These are phyloP conservation scores for Calidris pygmaea DNA, from an alignment of 2,113 vertebrate genomes.

Conservation along the genomic window DNA sequence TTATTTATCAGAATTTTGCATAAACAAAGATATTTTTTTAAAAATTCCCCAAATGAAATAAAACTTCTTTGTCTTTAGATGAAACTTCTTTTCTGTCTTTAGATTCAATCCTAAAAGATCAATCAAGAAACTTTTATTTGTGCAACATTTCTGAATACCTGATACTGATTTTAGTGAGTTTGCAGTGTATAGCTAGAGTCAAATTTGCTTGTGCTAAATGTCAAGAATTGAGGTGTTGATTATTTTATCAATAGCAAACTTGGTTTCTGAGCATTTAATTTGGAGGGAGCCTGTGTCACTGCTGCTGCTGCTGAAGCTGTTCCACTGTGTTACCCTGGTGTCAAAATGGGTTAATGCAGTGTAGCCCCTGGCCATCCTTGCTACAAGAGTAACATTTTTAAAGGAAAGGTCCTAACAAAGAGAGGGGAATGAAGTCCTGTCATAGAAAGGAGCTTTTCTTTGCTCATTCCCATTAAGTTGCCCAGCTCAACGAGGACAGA, in stretches of 20 bases:
- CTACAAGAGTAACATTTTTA: background rate
- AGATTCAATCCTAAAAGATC: background rate
- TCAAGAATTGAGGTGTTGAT: background rate
- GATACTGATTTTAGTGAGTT: background rate
- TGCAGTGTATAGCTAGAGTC: background rate
- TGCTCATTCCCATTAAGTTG: background rate
- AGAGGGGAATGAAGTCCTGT: background rate
- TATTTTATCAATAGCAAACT: background rate
- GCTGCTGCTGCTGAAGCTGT: background rate
- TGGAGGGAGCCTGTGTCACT: background rate
- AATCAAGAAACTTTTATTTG: background rate
- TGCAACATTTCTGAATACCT: background rate
- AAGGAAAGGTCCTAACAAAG: background rate
- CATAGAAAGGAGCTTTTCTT: background rate
- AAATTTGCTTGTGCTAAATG: background rate
- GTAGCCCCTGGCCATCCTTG: background rate
- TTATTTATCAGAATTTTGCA: background rate
- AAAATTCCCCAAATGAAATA: background rate
- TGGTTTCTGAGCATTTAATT: background rate
- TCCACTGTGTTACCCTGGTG: background rate
- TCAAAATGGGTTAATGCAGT: background rate
- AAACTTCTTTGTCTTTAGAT: background rate
- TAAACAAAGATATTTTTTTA: background rate
- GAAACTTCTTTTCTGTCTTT: background rate
- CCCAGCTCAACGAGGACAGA: background rate